phyloP scores from a whole-genome alignment of 2,113 vertebrate genomes.

The Quiscalus mexicanus region DNA sequence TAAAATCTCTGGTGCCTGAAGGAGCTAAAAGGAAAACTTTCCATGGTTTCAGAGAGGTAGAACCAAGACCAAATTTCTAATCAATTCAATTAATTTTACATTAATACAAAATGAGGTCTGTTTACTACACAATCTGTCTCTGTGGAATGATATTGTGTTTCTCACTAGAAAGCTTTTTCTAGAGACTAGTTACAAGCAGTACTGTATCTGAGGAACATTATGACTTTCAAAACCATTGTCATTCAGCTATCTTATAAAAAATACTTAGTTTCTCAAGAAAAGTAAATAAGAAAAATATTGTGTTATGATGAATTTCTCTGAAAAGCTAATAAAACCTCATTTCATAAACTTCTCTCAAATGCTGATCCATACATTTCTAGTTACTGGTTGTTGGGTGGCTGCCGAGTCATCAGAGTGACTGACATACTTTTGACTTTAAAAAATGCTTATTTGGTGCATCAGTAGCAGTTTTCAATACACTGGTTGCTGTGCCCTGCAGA shows the following conservation, averaged over 20 bases:
- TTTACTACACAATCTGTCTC: background rate
- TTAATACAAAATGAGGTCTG: background rate
- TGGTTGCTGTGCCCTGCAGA: conserved; percentile 49
- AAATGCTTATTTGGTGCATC: conserved; percentile 69
- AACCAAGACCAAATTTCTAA: background rate
- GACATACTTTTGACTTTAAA: conserved; percentile 67
- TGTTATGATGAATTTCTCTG: background rate
- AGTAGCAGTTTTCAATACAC: conserved; percentile 69
- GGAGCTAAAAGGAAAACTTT: background rate
- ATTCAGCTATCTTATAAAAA: background rate
- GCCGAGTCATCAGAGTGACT: conserved; percentile 58
- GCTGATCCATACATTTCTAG: conserved; percentile 55
- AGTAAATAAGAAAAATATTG: background rate
- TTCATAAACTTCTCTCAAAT: conserved; percentile 58
- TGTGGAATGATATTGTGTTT: background rate
- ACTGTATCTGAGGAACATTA: background rate
- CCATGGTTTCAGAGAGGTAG: background rate
- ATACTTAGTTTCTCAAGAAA: background rate
- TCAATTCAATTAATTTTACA: background rate
- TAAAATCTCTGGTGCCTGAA: background rate
- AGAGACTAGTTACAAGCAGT: background rate
- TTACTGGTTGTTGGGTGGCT: conserved; percentile 43
- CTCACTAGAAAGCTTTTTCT: background rate
- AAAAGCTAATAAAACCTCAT: conserved; percentile 30
- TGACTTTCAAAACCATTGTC: background rate